Evolutionary conservation across 2,888 invertebrate species (phyloP), one percentile per base, ranked within the genome.

Genomic region (Apodemia mormo): DNA sequence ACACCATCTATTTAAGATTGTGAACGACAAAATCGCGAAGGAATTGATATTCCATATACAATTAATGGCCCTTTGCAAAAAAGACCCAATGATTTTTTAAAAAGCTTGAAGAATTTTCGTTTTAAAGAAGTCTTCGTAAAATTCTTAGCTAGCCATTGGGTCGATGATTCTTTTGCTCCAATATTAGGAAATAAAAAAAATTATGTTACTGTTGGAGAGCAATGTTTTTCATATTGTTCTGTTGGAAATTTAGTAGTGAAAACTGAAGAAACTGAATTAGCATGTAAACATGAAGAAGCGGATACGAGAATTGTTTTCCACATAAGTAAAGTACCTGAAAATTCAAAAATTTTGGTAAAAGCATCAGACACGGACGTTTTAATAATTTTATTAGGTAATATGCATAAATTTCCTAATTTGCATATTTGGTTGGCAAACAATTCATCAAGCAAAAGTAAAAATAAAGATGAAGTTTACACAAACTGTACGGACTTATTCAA

Each of bases 31-130:
- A 40, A 40, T 40, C 40, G 40, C 4, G 40, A 40, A 40, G 2
- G 74, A 66, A 70, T 74, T 37, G 76, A 78, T 71, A 75, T 77
- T 73, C 76, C 77, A 9, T 82, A 77, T 67, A 75, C 67, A 66
- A 83, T 82, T 75, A 58, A 73, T 10, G 80, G 81, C 70, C 79
- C 79, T 73, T 73, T 40, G 45, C 74, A 75, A 69, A 52, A 22
- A 2, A 68, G 70, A 68, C 70, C 70, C 1, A 70, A 67, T 33
- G 14, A 69, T 73, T 71, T 73, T 73, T 66, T 73, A 43, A 66
- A 75, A 72, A 75, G 73, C 65, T 68, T 73, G 43, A 72, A 73
- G 72, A 75, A 76, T 71, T 73, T 70, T 70, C 72, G 70, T 67
- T 76, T 71, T 66, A 76, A 75, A 74, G 75, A 74, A 49, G 76